These are phyloP conservation scores for Lophius americanus DNA, from an alignment of 2,797 vertebrate genomes.

Conservation along the genomic window DNA sequence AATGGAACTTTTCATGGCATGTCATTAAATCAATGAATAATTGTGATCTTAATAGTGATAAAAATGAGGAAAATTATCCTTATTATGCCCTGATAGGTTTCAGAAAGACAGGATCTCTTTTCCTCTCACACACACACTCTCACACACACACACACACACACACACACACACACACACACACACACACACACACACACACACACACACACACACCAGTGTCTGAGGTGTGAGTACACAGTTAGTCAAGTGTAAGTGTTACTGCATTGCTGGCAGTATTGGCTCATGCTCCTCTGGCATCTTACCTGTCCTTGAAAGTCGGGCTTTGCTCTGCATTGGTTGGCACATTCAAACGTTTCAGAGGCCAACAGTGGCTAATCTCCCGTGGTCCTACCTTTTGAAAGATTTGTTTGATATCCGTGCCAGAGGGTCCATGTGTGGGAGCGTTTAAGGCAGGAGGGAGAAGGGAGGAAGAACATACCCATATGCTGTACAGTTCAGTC, in stretches of 20 bases:
- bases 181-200: conserved; percentile 1
- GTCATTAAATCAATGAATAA: too few relatives aligned
- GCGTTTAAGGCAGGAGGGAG: conserved; percentile 12
- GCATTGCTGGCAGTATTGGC: conserved; percentile 39
- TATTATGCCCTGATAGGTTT: neutral
- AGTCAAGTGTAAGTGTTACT: conserved; percentile 42
- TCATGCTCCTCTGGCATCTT: conserved; percentile 59
- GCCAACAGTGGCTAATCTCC: conserved; percentile 65
- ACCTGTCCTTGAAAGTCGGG: conserved; percentile 67
- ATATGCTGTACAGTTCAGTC: neutral
- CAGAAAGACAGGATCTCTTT: neutral
- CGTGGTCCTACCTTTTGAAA: conserved; percentile 62
- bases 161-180: conserved; percentile 5
- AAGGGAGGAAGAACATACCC: conserved; percentile 1
- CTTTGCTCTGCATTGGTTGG: conserved; percentile 58
- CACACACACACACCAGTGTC: conserved; percentile 4
- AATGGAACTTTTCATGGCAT: too few relatives aligned
- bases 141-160: neutral
- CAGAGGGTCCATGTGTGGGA: conserved; percentile 38
- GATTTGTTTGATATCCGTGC: conserved; percentile 71
- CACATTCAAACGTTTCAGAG: conserved; percentile 55
- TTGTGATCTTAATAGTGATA: neutral
- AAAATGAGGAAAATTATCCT: neutral
- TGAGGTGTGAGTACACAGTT: conserved; percentile 35
- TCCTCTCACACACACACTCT: neutral